A percentile compares a stretch with the other conserved stretches of the same genome.
These are phyloP conservation scores for Etheostoma cragini DNA, from an alignment of 2,113 vertebrate genomes.

Conservation along the genomic window DNA sequence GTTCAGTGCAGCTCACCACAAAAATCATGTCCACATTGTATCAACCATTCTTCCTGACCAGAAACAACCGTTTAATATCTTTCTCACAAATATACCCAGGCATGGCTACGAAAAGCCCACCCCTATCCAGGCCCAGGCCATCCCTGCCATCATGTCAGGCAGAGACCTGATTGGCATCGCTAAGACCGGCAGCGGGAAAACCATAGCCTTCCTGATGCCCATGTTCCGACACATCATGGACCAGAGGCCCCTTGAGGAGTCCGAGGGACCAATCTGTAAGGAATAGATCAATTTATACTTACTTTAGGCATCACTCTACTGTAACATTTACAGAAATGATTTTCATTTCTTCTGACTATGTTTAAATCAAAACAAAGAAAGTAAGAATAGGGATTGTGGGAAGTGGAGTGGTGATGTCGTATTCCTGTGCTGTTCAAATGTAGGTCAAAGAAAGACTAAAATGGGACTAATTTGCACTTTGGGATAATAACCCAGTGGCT, in stretches of 20 bases:
- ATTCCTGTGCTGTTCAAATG: not conserved
- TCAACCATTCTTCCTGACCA: not conserved
- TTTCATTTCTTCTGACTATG: not conserved
- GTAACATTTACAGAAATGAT: not conserved
- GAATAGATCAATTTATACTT: not conserved
- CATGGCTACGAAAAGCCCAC: slow-evolving; percentile 97
- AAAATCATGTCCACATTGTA: not conserved
- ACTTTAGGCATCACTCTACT: not conserved
- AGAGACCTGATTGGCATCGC: slow-evolving; percentile 97
- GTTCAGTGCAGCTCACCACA: not conserved
- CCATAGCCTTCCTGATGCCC: slow-evolving; percentile 96
- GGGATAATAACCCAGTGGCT: not conserved
- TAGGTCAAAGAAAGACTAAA: slow-evolving; percentile 13
- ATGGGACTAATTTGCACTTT: not conserved
- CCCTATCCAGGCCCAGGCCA: slow-evolving; percentile 96
- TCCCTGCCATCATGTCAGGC: slow-evolving; percentile 97
- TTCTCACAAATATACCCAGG: slow-evolving; percentile 72
- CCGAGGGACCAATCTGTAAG: slow-evolving; percentile 95
- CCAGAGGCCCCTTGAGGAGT: slow-evolving; percentile 94
- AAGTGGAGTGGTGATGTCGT: not conserved
- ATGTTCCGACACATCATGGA: slow-evolving; percentile 99
- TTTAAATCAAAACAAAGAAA: not conserved
- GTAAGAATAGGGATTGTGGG: not conserved
- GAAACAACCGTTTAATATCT: not conserved
- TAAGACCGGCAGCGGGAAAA: slow-evolving; percentile 98